These are phyloP conservation scores for Lithophane socia DNA, from an alignment of 2,888 invertebrate genomes.

Conservation along the genomic window DNA sequence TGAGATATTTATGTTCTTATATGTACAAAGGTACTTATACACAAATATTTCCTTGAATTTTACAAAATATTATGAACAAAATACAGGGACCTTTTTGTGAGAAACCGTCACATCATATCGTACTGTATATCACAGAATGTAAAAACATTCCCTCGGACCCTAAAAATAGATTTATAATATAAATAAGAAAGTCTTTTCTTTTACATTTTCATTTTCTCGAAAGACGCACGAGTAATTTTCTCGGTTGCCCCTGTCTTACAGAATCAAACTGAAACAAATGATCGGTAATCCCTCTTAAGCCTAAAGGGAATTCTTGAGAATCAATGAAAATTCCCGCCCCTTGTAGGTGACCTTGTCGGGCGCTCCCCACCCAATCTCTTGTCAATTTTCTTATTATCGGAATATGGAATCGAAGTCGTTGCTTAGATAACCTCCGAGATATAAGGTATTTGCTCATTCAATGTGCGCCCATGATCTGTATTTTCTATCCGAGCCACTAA, in stretches of 20 bases:
- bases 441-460: slow-evolving; percentile 56
- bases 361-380: slow-evolving; percentile 64
- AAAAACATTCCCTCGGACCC: slow-evolving; percentile 41
- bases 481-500: slow-evolving; percentile 47
- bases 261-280: slow-evolving; percentile 71
- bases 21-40: neutral
- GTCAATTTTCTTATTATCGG: slow-evolving; percentile 74
- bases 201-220: slow-evolving; percentile 50
- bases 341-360: slow-evolving; percentile 63
- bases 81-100: neutral
- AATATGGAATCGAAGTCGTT: slow-evolving; percentile 65
- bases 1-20: neutral
- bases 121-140: slow-evolving; percentile 12
- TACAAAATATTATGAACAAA: neutral
- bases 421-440: slow-evolving; percentile 55
- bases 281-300: slow-evolving; percentile 69
- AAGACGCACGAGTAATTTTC: slow-evolving; percentile 56
- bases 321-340: slow-evolving; percentile 63
- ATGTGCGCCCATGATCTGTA: slow-evolving; percentile 46
- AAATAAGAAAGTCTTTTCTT: slow-evolving; percentile 43
- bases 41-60: neutral
- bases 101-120: slow-evolving; percentile 16
- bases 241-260: slow-evolving; percentile 53
- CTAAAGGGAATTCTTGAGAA: slow-evolving; percentile 65
- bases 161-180: slow-evolving; percentile 40